These are phyloP conservation scores for Melanargia galathea DNA, from an alignment of 2,888 invertebrate species.

Conservation along the genomic window DNA sequence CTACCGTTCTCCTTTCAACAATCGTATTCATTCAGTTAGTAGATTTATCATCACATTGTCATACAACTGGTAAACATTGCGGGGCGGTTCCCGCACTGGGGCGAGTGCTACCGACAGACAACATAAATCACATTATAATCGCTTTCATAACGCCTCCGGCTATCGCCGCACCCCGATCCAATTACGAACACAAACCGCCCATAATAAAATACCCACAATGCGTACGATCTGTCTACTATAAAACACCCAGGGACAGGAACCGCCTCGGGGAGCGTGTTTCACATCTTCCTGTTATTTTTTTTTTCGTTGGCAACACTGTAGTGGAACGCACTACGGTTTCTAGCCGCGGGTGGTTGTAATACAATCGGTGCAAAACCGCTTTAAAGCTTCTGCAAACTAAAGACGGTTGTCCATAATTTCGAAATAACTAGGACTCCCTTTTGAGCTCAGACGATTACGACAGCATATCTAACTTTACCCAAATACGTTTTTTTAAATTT, in stretches of 20 bases:
- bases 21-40: background rate
- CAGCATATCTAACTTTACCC: too few species aligned
- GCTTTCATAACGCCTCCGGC: conserved; percentile 52
- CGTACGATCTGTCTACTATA: conserved; percentile 46
- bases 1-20: background rate
- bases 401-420: too few species aligned
- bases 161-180: conserved; percentile 51
- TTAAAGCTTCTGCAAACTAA: too few species aligned
- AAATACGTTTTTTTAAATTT: too few species aligned
- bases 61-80: conserved; percentile 35
- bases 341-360: background rate
- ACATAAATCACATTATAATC: conserved; percentile 58
- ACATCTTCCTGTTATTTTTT: conserved; percentile 53
- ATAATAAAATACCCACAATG: conserved; percentile 44
- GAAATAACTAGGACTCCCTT: too few species aligned
- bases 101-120: conserved; percentile 50
- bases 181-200: conserved; percentile 53
- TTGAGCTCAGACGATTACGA: too few species aligned
- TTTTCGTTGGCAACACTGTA: conserved; percentile 51
- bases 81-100: conserved; percentile 44
- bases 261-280: conserved; percentile 46
- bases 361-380: background rate
- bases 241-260: conserved; percentile 44
- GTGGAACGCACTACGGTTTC: background rate
- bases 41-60: conserved; percentile 32